Evolutionary conservation across 2,113 vertebrate species (phyloP), one percentile per base, ranked within the genome.

Genomic region (Brachyhypopomus gauderio): DNA sequence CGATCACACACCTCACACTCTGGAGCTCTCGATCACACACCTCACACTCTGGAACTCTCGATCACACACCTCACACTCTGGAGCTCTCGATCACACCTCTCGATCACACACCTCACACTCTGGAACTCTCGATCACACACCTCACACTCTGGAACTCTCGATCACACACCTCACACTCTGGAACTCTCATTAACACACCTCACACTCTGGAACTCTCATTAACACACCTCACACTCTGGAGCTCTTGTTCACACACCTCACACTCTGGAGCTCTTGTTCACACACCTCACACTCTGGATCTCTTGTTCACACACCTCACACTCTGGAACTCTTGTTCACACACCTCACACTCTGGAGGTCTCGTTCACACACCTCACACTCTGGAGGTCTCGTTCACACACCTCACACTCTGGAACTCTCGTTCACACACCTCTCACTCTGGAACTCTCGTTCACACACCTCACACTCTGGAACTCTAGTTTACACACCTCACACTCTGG

Each of bases 251-350:
- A 77, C 72, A 75, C 75, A 78, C 72, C 5, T 4, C 2, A 23
- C 4, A 0, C 4, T 3, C 3, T 5, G 16, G 91, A 95, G 96
- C 90, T 1, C 38, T 20, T n/a, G 20, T 0, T 75, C 3, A 77
- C 72, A 75, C 75, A 78, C 72, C 5, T 4, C 2, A 23, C 4
- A 0, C 4, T 3, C 3, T 5, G 16, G 59, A 3, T 20, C 22
- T 23, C n/a, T n/a, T n/a, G 20, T 0, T 75, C 3, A 77, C 72
- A 75, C 75, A 78, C 72, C 5, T 4, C 2, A 23, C 4, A 0
- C 4, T 3, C 3, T 5, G 16, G 59, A 3, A n/a, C 22, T 23
- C n/a, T n/a, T n/a, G 20, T 0, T 75, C 3, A 77, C 72, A 75
- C 75, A 78, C 72, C 5, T 4, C 2, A 23, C 4, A 0, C 4